Evolutionary conservation across 2,113 vertebrate genomes (phyloP), one percentile per base, ranked within the genome.

Genomic region (Corynorhinus townsendii): DNA sequence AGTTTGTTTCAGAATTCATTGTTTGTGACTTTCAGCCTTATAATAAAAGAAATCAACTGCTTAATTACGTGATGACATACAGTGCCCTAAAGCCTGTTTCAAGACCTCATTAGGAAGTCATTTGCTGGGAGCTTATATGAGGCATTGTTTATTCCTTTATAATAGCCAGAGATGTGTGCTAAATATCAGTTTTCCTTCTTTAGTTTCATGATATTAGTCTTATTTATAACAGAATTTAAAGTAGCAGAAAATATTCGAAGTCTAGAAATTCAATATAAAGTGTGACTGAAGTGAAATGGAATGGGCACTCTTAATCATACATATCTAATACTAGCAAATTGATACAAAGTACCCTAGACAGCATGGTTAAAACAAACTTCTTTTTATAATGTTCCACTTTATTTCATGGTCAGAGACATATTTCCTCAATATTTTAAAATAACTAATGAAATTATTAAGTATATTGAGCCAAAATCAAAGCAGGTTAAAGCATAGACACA

Each of bases 51-150:
- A 15, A 82, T 93, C 33, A 77, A 1, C 26, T 64, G 2, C 15
- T 93, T 96, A 88, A 84, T 90, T 95, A 14, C 86, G 59, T 69
- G 86, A 26, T 97, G 38, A 88, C 69, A 79, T 93, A 96, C 54
- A 93, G 19, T 92, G 80, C 43, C 96, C 77, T 56, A n/a, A 49
- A 95, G 62, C 54, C n/a, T 75, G 16, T 76, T 97, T 96, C 38
- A 95, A 73, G 62, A 86, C 28, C 9, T 95, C 92, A 54, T 45
- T 95, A 92, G 92, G 80, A 96, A 59, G 86, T 87, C 52, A 35
- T 97, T 97, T 93, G 76, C 20, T 95, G 77, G 33, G 75, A 33
- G 5, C 86, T 94, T 92, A 62, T 76, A 84, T 35, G 72, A 95
- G 2, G 54, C 52, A 43, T 24, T 77, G 43, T 38, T 94, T 0